phyloP scores from a whole-genome alignment of 2,888 invertebrate genomes.

The Xylota segnis region DNA sequence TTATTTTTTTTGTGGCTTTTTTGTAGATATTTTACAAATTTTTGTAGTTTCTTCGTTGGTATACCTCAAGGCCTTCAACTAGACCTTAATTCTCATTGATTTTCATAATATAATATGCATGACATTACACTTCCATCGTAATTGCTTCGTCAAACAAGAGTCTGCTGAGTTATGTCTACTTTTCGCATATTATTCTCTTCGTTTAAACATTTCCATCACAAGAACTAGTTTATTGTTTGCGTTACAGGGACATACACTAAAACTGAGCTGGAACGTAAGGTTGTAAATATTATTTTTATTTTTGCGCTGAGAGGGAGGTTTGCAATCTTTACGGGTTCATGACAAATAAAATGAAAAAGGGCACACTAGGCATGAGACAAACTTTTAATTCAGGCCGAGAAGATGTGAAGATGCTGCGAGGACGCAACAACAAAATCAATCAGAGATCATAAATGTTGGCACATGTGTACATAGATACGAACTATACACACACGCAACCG shows the following conservation, averaged over 20 bases:
- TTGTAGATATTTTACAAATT: too few relatives aligned
- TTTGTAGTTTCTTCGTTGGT: too few relatives aligned
- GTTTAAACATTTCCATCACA: too few relatives aligned
- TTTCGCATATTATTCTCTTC: too few relatives aligned
- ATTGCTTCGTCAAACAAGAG: too few relatives aligned
- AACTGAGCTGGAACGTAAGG: slow-evolving; percentile 32
- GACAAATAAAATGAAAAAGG: slow-evolving; percentile 26
- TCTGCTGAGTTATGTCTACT: too few relatives aligned
- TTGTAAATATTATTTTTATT: slow-evolving; percentile 5
- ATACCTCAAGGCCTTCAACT: too few relatives aligned
- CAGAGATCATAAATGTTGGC: slow-evolving; percentile 52
- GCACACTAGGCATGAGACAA: slow-evolving; percentile 23
- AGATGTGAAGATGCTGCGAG: slow-evolving; percentile 49
- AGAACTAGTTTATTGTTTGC: too few relatives aligned
- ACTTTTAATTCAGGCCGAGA: slow-evolving; percentile 33
- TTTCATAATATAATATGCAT: too few relatives aligned
- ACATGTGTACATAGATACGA: slow-evolving; percentile 2
- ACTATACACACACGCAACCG: background rate
- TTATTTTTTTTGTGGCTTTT: too few relatives aligned
- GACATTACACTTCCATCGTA: background rate
- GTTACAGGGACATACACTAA: too few relatives aligned
- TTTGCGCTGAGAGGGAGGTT: slow-evolving; percentile 26
- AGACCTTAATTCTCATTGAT: too few relatives aligned
- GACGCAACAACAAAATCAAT: slow-evolving; percentile 53
- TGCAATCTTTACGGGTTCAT: slow-evolving; percentile 36